Base-by-base conservation (phyloP, 2,888 invertebrate species). In the Tanaodytes sp. region DNA sequence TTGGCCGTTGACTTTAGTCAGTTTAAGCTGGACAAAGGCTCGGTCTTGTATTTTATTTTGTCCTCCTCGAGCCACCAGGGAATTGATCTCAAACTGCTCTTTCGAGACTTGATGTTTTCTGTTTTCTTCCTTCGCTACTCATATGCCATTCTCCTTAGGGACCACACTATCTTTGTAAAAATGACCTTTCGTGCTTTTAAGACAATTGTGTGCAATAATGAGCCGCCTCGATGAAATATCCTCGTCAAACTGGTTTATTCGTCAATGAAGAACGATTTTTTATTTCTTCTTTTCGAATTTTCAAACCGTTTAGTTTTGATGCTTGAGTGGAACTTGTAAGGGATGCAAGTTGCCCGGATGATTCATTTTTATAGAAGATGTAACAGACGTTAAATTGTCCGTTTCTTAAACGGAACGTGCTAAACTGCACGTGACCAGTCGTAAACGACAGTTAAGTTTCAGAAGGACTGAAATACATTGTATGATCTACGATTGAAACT, bases 361-460 rank as follows among this genome's bases (percentile, higher is more conserved):
- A n/a, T n/a, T n/a, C n/a, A n/a, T n/a, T n/a, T n/a, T n/a, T n/a
- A n/a, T n/a, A n/a, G n/a, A n/a, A n/a, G n/a, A n/a, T 40, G 11
- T 40, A 19, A 3, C 12, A 27, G 27, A 27, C 27, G 27, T 27
- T 9, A 27, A 27, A 9, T 6, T 27, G n/a, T n/a, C n/a, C n/a
- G n/a, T 27, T 27, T 27, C 9, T 27, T 4, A 33, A n/a, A 12
- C 23, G 49, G 51, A 46, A 55, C 23, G 23, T 16, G 36, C 5
- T 39, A 15, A 11, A 64, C 63, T 72, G 70, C 64, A 68, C 65
- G 66, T 66, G 55, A 61, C 31, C 68, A 73, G 75, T 79, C 77
- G 75, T 78, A 77, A 80, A 82, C 74, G 80, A 79, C 77, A 77
- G 76, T 78, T 76, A 72, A 67, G 69, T 76, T 76, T 74, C 75